Base-by-base conservation (phyloP, 2,113 vertebrate species). In the Turdus rufiventris region DNA sequence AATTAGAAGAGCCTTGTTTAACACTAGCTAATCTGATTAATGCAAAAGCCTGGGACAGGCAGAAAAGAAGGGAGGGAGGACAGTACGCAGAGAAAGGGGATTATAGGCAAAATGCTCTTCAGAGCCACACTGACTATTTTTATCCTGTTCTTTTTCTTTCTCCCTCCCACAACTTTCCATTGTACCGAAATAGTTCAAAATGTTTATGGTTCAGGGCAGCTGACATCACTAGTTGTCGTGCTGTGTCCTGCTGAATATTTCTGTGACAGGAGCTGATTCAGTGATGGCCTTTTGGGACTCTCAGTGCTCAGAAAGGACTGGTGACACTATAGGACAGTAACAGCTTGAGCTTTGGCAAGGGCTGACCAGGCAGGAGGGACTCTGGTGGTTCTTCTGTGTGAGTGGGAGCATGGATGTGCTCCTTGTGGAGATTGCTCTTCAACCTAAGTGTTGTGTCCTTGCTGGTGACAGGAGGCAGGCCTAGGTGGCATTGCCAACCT, bases 141-240 rank as follows among this genome's bases (percentile, higher is more conserved):
- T 95, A 68, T 91, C 60, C 54, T 67, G 33, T 79, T 93, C 85
- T 94, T 91, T 88, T 96, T 93, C 74, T 92, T 93, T 93, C 89
- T 93, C 53, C 45, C 62, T 96, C 91, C 83, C 72, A 58, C 78
- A 94, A 94, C 74, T 96, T 97, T 94, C 94, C 91, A 77, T 81
- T 94, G 71, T 90, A 94, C 94, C 3, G 12, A 95, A 97, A 96
- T 95, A 97, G 94, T 94, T 93, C 71, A 95, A 94, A 91, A 95
- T 86, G 85, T 96, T 95, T 86, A 50, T 91, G 89, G 89, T 88
- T 93, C 66, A 78, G 81, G 80, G 81, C 79, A 90, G 31, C 88
- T 91, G 96, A 91, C 86, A 78, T 95, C 74, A 63, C 45, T 57
- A 36, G 51, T 57, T 62, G 71, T 91, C 86, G 0, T 72, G 84